phyloP scores from a whole-genome alignment of 1,140 invertebrate genomes.

The Bradynema listronoti region DNA sequence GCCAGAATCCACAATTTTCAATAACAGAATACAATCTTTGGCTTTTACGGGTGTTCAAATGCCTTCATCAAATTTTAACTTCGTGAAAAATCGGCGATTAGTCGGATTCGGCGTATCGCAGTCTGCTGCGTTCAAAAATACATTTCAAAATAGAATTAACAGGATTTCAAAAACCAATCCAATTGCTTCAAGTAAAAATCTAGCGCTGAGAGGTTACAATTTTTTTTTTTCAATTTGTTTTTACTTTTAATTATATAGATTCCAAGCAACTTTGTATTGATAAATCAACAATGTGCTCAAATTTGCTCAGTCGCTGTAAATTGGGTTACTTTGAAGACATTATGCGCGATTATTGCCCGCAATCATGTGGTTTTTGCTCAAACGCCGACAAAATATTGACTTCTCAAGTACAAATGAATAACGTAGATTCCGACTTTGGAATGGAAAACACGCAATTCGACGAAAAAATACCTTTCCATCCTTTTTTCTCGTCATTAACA shows the following conservation, averaged over 20 bases:
- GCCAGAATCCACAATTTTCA: no score
- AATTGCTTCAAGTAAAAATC: background rate
- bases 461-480: no score
- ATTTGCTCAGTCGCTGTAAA: conserved; percentile 46
- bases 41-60: no score
- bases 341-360: conserved; percentile 48
- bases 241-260: conserved; percentile 5
- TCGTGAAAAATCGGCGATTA: no score
- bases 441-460: no score
- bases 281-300: conserved; percentile 46
- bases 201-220: conserved; percentile 2
- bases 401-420: background rate
- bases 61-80: no score
- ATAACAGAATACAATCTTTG: no score
- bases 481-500: no score
- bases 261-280: conserved; percentile 39
- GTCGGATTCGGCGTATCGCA: no score
- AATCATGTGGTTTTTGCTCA: conserved; percentile 10
- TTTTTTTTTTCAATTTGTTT: no score
- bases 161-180: background rate
- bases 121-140: background rate
- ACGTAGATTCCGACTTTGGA: background rate
- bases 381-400: conserved; percentile 1
- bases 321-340: conserved; percentile 53
- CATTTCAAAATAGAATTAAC: background rate